Evolutionary conservation across 2,113 vertebrate species (phyloP), one percentile per base, ranked within the genome.

Genomic region (Sebastes schlegelii): DNA sequence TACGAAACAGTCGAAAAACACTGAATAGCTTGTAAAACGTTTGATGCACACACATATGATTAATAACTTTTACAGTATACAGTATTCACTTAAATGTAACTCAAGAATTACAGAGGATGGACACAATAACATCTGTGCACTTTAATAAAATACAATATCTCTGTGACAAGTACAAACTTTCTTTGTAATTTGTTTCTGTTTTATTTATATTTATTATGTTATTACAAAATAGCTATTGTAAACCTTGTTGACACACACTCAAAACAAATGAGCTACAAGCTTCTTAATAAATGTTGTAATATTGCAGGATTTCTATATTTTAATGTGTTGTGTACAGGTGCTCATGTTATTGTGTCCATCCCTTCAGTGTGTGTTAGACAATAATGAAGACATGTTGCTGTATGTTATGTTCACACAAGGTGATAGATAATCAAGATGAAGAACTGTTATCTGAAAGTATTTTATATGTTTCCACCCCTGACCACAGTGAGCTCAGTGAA

Each of bases 381-480:
- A 26, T 34, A 34, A 11, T 46, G 40, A 19, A 40, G 8, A 9
- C 13, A 17, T 49, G 9, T 34, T 34, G 34, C 34, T 34, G 3
- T 34, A 34, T 34, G 34, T 43, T 26, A 14, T 69, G 2, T 34
- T 34, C 34, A 34, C 34, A 34, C 34, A 55, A 17, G 52, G 9
- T 62, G 42, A 60, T 58, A 40, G 43, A 49, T 12, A 62, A 17
- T 61, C 21, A 23, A 58, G 4, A 58, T 14, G 11, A 3, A 4
- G 26, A 63, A 64, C n/a, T 49, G 72, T 23, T 4, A 49, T 57
- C 13, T 68, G 3, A 58, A 12, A 52, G 6, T 12, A 40, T 14
- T 58, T 8, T 9, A 51, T 23, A 9, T 34, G n/a, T 67, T 74
- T 62, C 77, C 62, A 85, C 71, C 67, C 17, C 61, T 91, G 80